Percentiles rank a stretch among this genome's conserved stretches.
Conservation (phyloP, 2,888 invertebrate species). For the Kryphioiulus occultus region DNA sequence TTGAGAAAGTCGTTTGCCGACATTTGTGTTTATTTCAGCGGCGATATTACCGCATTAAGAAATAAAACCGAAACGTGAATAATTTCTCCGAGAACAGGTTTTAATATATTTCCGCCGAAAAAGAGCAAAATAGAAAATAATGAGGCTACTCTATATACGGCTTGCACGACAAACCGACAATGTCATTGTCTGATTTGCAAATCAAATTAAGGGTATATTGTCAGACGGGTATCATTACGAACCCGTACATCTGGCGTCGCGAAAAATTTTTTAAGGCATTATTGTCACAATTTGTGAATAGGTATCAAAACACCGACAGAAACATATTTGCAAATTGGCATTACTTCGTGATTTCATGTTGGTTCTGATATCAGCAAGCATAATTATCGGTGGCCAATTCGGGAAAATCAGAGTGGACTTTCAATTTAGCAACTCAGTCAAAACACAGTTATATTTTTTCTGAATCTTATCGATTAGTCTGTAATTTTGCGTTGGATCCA, state of each 20-base stretch:
- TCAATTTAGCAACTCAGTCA: not conserved
- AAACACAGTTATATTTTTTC: not conserved
- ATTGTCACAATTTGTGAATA: not conserved
- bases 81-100: not conserved
- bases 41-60: not conserved
- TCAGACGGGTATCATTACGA: not conserved
- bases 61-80: constrained; percentile 2
- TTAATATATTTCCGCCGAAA: not conserved
- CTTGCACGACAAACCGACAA: not conserved
- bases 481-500: not conserved
- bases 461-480: not conserved
- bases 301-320: not conserved
- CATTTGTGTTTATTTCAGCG: constrained; percentile 24
- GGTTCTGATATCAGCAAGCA: not conserved
- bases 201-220: not conserved
- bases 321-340: not conserved
- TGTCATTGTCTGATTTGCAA: not conserved
- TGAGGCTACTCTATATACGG: not conserved
- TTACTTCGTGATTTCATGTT: not conserved
- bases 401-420: not conserved
- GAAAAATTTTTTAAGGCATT: not conserved
- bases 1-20: not conserved
- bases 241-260: not conserved
- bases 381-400: not conserved
- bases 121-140: constrained; percentile 1